A percentile compares a stretch with the other conserved stretches of the same genome.
phyloP scores from a whole-genome alignment of 2,888 invertebrate species.

The Nemurella pictetii region DNA sequence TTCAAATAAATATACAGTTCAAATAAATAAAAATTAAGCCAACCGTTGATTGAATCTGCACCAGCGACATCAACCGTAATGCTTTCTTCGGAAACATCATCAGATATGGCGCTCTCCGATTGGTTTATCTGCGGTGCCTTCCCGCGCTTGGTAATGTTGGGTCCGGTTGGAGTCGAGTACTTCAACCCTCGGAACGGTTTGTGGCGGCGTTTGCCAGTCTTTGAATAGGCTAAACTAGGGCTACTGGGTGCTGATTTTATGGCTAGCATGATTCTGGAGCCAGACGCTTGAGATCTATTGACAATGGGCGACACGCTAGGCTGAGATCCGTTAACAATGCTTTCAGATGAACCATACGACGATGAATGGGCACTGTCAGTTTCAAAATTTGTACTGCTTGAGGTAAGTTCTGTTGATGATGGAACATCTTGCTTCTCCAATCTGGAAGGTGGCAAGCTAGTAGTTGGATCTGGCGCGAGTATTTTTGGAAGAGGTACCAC shows the following conservation, averaged over 20 bases:
- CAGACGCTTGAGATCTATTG: not conserved
- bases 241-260: slow-evolving; percentile 23
- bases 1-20: not conserved
- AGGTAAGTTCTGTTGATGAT: not conserved
- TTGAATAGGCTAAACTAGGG: slow-evolving; percentile 37
- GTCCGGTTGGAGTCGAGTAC: slow-evolving; percentile 44
- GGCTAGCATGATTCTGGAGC: slow-evolving; percentile 12
- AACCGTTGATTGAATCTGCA: not conserved
- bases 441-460: not conserved
- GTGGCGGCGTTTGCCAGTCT: slow-evolving; percentile 43
- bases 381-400: slow-evolving; percentile 4
- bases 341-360: not conserved
- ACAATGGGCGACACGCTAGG: not conserved
- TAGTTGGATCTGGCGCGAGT: not conserved
- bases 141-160: not conserved
- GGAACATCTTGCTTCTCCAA: not conserved
- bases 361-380: not conserved
- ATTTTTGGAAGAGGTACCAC: not conserved
- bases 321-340: slow-evolving; percentile 14
- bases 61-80: not conserved
- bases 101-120: not conserved
- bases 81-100: not conserved
- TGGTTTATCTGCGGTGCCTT: not conserved
- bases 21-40: slow-evolving; percentile 14
- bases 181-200: slow-evolving; percentile 44